Percentiles rank a stretch among this genome's conserved stretches.
These are phyloP conservation scores for Harpagoxenus sublaevis DNA, from an alignment of 2,888 invertebrate species.

Conservation along the genomic window DNA sequence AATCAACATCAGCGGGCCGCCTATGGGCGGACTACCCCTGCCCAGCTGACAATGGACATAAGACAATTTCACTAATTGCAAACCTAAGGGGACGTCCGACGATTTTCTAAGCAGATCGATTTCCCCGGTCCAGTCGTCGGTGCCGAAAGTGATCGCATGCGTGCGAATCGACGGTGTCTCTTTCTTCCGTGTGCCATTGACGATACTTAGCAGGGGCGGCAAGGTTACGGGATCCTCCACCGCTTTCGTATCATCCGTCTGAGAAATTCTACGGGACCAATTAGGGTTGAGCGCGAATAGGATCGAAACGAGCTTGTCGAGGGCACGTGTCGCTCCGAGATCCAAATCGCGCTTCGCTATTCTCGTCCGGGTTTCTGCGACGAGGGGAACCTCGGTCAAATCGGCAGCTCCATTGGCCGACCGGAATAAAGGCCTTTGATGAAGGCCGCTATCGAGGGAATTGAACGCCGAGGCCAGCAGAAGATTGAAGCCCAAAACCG, in stretches of 20 bases:
- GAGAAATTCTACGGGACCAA: constrained; percentile 31
- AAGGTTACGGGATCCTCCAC: background rate
- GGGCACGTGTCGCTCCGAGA: background rate
- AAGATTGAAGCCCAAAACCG: constrained; percentile 90
- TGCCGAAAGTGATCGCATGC: constrained; percentile 21
- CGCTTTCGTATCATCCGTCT: background rate
- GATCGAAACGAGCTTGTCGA: constrained; percentile 1
- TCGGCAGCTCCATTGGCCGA: background rate
- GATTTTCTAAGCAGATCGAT: background rate
- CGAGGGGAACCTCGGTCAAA: constrained; percentile 18
- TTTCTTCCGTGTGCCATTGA: background rate
- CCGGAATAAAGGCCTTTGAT: background rate
- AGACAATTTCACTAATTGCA: constrained; percentile 86
- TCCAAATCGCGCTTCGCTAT: constrained; percentile 25
- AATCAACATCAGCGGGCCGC: constrained; percentile 87
- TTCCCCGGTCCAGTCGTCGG: constrained; percentile 12
- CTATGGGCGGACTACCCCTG: constrained; percentile 86
- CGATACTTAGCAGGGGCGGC: background rate
- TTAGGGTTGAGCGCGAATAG: constrained; percentile 20
- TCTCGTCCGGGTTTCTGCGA: constrained; percentile 27
- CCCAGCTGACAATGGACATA: constrained; percentile 86
- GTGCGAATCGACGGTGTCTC: background rate
- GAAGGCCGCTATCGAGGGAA: background rate
- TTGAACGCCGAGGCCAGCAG: constrained; percentile 88
- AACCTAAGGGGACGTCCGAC: constrained; percentile 82